Conservation (phyloP, 2,888 invertebrate species). For the Epinotia ramella region DNA sequence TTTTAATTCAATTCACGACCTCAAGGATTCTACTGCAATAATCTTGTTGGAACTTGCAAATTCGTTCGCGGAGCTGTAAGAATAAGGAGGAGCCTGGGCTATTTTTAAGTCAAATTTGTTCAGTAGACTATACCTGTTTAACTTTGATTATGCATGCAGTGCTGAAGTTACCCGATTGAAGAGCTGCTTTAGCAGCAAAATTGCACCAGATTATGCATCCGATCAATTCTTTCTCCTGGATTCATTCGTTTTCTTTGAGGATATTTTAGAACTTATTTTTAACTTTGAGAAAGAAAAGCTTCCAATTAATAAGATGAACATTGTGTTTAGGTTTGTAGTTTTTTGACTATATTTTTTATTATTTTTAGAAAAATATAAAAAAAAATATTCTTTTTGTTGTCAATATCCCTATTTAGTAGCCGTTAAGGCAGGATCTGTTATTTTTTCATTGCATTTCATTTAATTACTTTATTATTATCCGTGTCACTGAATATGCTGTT, state of each 20-base stretch:
- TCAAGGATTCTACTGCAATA: constrained; percentile 16
- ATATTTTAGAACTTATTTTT: constrained; percentile 1
- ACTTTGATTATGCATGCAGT: constrained; percentile 44
- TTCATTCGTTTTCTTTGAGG: constrained; percentile 24
- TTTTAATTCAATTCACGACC: constrained; percentile 20
- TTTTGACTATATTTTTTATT: no score
- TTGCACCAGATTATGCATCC: constrained; percentile 42
- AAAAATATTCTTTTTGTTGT: no score
- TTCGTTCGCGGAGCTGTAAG: neutral
- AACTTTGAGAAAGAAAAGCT: no score
- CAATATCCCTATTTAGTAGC: no score
- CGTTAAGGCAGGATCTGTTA: no score
- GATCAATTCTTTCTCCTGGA: constrained; percentile 8
- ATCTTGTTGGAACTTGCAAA: constrained; percentile 6
- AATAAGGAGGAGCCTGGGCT: constrained; percentile 6
- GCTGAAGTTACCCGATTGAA: constrained; percentile 36
- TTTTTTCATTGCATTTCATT: no score
- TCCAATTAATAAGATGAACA: no score
- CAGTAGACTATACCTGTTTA: constrained; percentile 35
- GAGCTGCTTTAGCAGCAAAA: constrained; percentile 41
- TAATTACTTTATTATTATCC: no score
- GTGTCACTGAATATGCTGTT: no score
- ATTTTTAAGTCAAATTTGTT: constrained; percentile 31
- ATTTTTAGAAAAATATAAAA: no score
- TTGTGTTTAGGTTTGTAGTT: no score